phyloP scores from a whole-genome alignment of 2,113 vertebrate species.

The Peucedramus taeniatus region DNA sequence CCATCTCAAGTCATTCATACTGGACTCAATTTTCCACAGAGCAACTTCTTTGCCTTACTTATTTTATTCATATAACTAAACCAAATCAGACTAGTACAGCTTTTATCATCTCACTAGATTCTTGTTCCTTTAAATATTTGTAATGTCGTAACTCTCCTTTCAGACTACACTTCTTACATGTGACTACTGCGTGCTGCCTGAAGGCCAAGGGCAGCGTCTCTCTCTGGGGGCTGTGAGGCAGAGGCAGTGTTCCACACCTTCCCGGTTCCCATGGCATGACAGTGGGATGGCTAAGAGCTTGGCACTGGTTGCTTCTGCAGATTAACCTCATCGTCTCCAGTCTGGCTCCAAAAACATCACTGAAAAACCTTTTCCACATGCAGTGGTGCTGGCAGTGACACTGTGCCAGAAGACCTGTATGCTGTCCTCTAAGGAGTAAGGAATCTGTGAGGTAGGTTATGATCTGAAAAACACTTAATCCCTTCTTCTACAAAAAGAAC shows the following conservation, averaged over 20 bases:
- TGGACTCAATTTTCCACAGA: not conserved
- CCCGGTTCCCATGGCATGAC: rapidly evolving
- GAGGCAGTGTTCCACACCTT: not conserved
- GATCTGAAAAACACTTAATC: not conserved
- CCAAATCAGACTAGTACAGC: not conserved
- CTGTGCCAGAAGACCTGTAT: not conserved
- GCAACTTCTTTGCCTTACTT: not conserved
- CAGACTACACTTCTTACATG: not conserved
- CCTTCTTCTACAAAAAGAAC: not conserved
- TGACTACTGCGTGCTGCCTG: rapidly evolving
- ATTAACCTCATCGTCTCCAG: not conserved
- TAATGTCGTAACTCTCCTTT: not conserved
- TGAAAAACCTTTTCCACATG: not conserved
- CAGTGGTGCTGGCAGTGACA: not conserved
- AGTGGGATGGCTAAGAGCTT: not conserved
- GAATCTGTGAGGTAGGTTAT: not conserved
- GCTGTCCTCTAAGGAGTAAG: not conserved
- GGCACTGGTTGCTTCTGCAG: not conserved
- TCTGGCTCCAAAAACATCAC: not conserved
- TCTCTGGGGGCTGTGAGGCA: rapidly evolving
- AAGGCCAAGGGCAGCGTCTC: not conserved
- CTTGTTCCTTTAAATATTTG: not conserved
- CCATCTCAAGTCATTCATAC: not conserved
- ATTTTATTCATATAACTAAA: not conserved
- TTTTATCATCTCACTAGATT: not conserved